Evolutionary conservation across 2,888 invertebrate genomes (phyloP), one percentile per base, ranked within the genome.

Genomic region (Elaeidobius kamerunicus): DNA sequence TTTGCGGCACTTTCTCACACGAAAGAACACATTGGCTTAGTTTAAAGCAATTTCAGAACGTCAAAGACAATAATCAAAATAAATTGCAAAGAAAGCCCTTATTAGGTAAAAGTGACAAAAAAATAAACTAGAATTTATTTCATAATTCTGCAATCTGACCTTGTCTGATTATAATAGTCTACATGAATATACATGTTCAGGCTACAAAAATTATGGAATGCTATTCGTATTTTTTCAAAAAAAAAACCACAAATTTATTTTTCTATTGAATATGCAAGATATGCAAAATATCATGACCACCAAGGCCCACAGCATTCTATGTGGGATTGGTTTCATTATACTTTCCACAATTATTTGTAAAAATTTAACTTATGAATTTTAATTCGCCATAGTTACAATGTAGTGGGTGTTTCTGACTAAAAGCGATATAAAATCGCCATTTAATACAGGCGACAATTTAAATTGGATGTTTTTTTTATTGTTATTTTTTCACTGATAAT

Each of bases 221-320:
- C n/a, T n/a, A n/a, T n/a, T n/a, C n/a, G 6, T 16, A 36, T 15
- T 39, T 39, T 18, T 19, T 45, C 12, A n/a, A 14, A 18, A 19
- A 42, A 42, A 20, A 9, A 2, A 0, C 9, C 34, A 39, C 27
- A 46, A 28, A 36, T 14, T 40, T 4, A 15, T 40, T 38, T 43
- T 52, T 15, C 34, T 34, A 11, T 38, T 52, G 40, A 32, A 40
- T 52, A 45, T 45, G 32, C 41, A 41, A 45, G 17, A 45, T 34
- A 44, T 45, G 14, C 30, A 16, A 49, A 54, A 54, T 45, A 2
- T 20, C 18, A 35, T 36, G 38, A 14, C 30, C 19, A 45, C 49
- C 54, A 54, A 54, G 54, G 54, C 39, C 45, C 54, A 54, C 54
- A 39, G 54, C 54, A 54, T 54, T 52, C 48, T 49, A 41, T 28